These are phyloP conservation scores for Dynastes maya DNA, from an alignment of 2,888 invertebrate genomes.

Conservation along the genomic window DNA sequence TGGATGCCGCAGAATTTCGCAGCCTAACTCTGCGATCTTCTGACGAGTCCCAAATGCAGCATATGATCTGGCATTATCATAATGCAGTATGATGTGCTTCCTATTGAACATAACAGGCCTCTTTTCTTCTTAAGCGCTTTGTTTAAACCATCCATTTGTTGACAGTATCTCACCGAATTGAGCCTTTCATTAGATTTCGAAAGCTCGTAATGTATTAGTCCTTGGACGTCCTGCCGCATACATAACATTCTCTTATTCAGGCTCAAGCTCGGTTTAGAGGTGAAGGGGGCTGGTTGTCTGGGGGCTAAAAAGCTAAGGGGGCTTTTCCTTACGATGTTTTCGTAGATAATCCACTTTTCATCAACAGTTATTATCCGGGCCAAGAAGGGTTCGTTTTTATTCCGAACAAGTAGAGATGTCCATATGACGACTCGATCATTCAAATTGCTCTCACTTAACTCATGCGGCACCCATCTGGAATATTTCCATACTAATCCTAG, in stretches of 20 bases:
- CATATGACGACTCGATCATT: not conserved
- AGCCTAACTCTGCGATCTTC: conserved; percentile 45
- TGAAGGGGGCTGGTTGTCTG: no score
- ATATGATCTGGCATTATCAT: not conserved
- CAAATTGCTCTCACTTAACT: not conserved
- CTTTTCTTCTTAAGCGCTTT: conserved; percentile 49
- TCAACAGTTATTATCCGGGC: conserved; percentile 50
- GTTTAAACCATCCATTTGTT: conserved; percentile 41
- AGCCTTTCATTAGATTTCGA: conserved; percentile 52
- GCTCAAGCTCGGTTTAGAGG: conserved; percentile 30
- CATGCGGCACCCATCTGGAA: no score
- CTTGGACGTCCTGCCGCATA: conserved; percentile 49
- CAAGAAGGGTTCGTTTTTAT: conserved; percentile 40
- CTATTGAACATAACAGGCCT: not conserved
- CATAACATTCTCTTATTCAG: conserved; percentile 52
- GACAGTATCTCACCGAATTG: conserved; percentile 41
- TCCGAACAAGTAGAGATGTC: conserved; percentile 20
- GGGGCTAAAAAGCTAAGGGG: no score
- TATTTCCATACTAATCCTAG: no score
- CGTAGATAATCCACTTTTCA: conserved; percentile 25
- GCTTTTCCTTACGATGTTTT: no score
- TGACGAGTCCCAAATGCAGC: conserved; percentile 23
- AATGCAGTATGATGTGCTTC: no score
- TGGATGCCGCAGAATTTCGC: conserved; percentile 37
- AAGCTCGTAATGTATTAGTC: conserved; percentile 49